Percentiles rank a stretch among this genome's conserved stretches.
phyloP scores from a whole-genome alignment of 2,888 invertebrate species.

The Omphaloscelis lunosa region DNA sequence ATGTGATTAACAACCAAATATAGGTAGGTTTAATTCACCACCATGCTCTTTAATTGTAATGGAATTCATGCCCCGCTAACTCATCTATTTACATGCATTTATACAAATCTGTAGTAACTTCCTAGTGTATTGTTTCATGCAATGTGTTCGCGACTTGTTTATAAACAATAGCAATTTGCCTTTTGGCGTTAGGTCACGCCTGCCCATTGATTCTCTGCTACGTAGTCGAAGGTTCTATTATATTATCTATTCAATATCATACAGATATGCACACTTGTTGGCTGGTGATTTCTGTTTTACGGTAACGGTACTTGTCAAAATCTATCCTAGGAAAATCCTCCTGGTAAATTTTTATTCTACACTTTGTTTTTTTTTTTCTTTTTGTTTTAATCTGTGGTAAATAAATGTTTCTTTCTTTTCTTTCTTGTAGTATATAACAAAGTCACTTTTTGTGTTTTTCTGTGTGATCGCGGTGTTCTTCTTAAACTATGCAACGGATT shows the following conservation, averaged over 20 bases:
- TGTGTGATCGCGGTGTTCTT: no score
- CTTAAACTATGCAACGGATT: no score
- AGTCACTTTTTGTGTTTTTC: no score
- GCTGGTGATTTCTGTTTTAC: constrained; percentile 18
- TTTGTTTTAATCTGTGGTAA: no score
- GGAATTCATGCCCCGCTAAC: constrained; percentile 35
- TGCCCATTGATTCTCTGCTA: constrained; percentile 78
- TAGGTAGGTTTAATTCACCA: neutral
- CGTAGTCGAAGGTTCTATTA: constrained; percentile 71
- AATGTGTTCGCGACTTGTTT: constrained; percentile 82
- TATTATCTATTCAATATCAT: constrained; percentile 69
- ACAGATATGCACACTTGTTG: constrained; percentile 27
- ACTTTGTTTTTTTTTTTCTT: no score
- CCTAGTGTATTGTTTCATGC: constrained; percentile 83
- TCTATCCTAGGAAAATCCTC: no score
- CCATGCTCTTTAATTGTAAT: constrained; percentile 42
- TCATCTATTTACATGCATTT: constrained; percentile 66
- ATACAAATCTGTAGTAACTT: constrained; percentile 78
- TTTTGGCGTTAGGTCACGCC: constrained; percentile 83
- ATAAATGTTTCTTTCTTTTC: no score
- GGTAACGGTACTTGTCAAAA: neutral
- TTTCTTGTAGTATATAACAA: no score
- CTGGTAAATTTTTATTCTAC: no score
- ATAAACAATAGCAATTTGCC: constrained; percentile 86
- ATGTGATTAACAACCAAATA: neutral